Evolutionary conservation across 2,888 invertebrate species (phyloP), one percentile per base, ranked within the genome.

Genomic region (Blastobasis adustella): DNA sequence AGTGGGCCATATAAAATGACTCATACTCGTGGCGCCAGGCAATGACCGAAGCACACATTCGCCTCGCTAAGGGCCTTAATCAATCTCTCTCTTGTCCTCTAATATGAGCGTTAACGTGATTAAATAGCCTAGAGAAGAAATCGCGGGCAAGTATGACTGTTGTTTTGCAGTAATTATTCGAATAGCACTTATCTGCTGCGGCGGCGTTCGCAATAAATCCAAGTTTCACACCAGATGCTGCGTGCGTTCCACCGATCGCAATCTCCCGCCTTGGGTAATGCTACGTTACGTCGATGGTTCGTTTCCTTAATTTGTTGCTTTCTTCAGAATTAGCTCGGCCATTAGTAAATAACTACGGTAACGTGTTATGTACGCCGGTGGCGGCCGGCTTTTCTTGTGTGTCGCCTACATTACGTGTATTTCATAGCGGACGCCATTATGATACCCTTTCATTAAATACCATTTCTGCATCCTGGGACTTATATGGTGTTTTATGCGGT

Each of bases 151-250:
- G 23, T 23, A 23, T 23, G 23, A 23, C 23, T 23, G 23, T 23
- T 23, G 23, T 23, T 66, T 61, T 62, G 62, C 71, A 66, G 70
- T 71, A 76, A 77, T 80, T 77, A 78, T 66, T 67, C 67, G 63
- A 72, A 76, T 76, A 73, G 63, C 66, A 69, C 62, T 73, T 76
- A 73, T 74, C 68, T 68, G 61, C 9, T 55, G 68, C 63, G 62
- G 63, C 63, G 60, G 57, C 61, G 59, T 68, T 45, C 10, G 43
- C 39, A 47, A 49, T 36, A 54, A 57, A 56, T 55, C 57, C 56
- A 60, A 59, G 63, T 61, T 63, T 64, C 64, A 67, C 62, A 65
- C 58, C 56, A 60, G 59, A 60, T 54, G 56, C 57, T 59, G 54
- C 63, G 57, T 60, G 57, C 46, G 46, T 37, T 49, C 40, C 58